Evolutionary conservation across 2,888 invertebrate species (phyloP).

Genomic region (Tinea trinotella): DNA sequence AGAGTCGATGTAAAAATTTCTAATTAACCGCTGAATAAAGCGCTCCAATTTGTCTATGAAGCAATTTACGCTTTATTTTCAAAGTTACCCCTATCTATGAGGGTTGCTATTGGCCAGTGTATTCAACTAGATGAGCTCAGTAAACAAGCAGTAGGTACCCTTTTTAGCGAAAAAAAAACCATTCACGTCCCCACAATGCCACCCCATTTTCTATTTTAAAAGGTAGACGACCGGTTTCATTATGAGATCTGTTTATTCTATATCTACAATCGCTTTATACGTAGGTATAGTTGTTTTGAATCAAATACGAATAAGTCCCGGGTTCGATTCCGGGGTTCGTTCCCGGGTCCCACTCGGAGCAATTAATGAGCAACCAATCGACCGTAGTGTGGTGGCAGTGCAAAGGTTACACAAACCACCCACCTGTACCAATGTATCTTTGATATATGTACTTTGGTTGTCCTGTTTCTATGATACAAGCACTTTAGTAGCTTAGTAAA

Average conservation of each 20-base stretch:
- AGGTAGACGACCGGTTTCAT: neutral
- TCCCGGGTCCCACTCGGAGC: no score
- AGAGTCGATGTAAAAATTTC: no score
- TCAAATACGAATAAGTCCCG: no score
- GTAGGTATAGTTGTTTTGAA: neutral
- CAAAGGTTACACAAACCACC: no score
- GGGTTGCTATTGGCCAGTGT: conserved; percentile 1
- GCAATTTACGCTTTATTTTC: conserved; percentile 4
- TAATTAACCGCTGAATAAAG: conserved; percentile 1
- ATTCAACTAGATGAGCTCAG: neutral
- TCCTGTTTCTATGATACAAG: no score
- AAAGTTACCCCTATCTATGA: conserved; percentile 15
- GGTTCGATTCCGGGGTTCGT: no score
- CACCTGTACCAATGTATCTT: no score
- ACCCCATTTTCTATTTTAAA: conserved; percentile 9
- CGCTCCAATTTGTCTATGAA: conserved; percentile 13
- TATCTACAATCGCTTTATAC: no score
- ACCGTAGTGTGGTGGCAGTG: no score
- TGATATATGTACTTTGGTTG: no score
- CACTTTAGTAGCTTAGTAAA: no score
- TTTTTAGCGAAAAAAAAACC: conserved; percentile 1
- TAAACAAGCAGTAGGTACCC: conserved; percentile 9
- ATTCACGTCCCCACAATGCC: conserved; percentile 4
- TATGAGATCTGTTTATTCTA: neutral
- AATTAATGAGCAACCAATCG: no score